Evolutionary conservation across 2,113 vertebrate species (phyloP).

Genomic region (Loxodonta africana): DNA sequence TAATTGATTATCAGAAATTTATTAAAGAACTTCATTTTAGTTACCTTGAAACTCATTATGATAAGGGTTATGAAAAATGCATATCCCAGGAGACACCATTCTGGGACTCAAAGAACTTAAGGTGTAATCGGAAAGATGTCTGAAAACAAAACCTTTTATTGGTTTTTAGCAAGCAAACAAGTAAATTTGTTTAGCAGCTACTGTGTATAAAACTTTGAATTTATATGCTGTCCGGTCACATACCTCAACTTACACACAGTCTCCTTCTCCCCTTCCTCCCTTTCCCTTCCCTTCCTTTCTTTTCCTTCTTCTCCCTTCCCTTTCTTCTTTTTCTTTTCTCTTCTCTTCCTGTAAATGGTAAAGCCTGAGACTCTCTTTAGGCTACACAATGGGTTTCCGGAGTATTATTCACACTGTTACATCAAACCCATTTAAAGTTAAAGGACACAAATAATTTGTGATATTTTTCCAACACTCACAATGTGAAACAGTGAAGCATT

Average conservation of each 20-base stretch:
- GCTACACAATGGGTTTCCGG: not conserved
- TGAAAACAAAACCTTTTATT: not conserved
- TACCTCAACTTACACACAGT: not conserved
- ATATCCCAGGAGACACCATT: not conserved
- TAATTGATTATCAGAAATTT: conserved; percentile 4
- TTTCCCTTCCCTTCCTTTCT: no score
- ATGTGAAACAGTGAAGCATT: conserved; percentile 32
- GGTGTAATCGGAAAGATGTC: not conserved
- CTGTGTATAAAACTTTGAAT: conserved; percentile 7
- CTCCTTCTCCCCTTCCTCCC: not conserved
- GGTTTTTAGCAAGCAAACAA: not conserved
- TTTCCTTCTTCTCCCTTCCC: not conserved
- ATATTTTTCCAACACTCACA: not conserved
- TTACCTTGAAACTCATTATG: not conserved
- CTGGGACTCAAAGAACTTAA: not conserved
- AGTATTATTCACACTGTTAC: conserved; percentile 44
- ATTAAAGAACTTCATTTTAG: not conserved
- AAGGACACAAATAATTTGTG: not conserved
- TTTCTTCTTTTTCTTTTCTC: not conserved
- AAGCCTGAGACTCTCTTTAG: not conserved
- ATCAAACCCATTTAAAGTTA: conserved; percentile 59
- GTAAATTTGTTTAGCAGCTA: not conserved
- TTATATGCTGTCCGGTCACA: not conserved
- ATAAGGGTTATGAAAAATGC: not conserved
- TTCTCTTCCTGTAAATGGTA: not conserved